A percentile compares a stretch with the other conserved stretches of the same genome.
These are phyloP conservation scores for Seira musarum DNA, from an alignment of 2,888 invertebrate genomes.

Conservation along the genomic window DNA sequence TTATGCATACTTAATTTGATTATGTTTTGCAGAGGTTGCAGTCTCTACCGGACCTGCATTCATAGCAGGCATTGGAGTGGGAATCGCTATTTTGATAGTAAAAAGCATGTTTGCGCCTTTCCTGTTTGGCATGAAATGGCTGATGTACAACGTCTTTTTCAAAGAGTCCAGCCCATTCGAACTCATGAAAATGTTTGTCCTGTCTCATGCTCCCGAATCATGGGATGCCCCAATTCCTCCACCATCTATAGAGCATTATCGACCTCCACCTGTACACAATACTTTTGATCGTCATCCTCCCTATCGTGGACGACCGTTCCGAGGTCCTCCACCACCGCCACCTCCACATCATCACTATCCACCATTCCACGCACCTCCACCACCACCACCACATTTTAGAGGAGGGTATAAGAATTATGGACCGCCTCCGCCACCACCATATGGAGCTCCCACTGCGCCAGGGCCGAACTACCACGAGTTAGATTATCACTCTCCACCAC, in stretches of 20 bases:
- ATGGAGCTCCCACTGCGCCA: background rate
- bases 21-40: conserved; percentile 68
- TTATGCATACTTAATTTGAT: conserved; percentile 2
- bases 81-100: conserved; percentile 83
- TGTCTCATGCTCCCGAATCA: conserved; percentile 43
- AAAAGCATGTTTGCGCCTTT: conserved; percentile 86
- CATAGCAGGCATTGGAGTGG: conserved; percentile 79
- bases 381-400: background rate
- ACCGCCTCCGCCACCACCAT: conserved; percentile 37
- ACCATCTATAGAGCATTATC: conserved; percentile 64
- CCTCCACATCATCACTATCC: conserved; percentile 20
- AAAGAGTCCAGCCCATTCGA: conserved; percentile 67
- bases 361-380: conserved; percentile 21
- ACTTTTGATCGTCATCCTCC: conserved; percentile 55
- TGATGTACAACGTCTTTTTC: conserved; percentile 86
- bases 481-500: conserved; percentile 35
- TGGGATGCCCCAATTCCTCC: conserved; percentile 57
- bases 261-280: conserved; percentile 63
- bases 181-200: conserved; percentile 62
- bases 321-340: conserved; percentile 1
- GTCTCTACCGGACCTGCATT: conserved; percentile 72
- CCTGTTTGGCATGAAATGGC: conserved; percentile 87
- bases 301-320: conserved; percentile 14
- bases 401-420: conserved; percentile 11
- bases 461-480: conserved; percentile 22